These are phyloP conservation scores for Pocota personata DNA, from an alignment of 2,888 invertebrate species.

Conservation along the genomic window DNA sequence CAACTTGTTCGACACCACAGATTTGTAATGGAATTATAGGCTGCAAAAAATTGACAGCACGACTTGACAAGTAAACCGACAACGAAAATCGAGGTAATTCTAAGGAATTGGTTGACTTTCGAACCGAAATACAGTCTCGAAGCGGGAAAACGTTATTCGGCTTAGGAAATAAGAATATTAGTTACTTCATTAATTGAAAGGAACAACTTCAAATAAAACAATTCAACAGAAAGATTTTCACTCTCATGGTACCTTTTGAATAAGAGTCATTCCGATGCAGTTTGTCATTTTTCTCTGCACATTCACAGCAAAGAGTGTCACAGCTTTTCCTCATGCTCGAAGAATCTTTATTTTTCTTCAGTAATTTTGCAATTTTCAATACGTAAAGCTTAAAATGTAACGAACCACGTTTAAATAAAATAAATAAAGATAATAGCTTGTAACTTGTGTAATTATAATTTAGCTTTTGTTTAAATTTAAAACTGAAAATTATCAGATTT, in stretches of 20 bases:
- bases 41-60: too few relatives aligned
- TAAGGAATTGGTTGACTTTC: too few relatives aligned
- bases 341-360: neutral
- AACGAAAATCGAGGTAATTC: too few relatives aligned
- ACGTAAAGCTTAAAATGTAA: conserved; percentile 4
- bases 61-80: too few relatives aligned
- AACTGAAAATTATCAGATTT: neutral
- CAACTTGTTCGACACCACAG: too few relatives aligned
- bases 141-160: too few relatives aligned
- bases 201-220: too few relatives aligned
- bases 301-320: neutral
- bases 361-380: conserved; percentile 23
- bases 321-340: neutral
- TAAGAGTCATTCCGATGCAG: neutral
- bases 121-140: too few relatives aligned
- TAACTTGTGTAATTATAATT: conserved; percentile 46
- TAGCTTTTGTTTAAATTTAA: conserved; percentile 11
- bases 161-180: too few relatives aligned
- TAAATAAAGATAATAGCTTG: conserved; percentile 15
- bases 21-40: too few relatives aligned
- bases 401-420: conserved; percentile 6
- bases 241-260: neutral
- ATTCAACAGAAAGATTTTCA: neutral
- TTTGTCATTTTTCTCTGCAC: conserved; percentile 13
- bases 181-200: too few relatives aligned